Percentiles rank a stretch among this genome's conserved stretches.
phyloP scores from a whole-genome alignment of 2,888 invertebrate genomes.

The Pristionchus arcanus region DNA sequence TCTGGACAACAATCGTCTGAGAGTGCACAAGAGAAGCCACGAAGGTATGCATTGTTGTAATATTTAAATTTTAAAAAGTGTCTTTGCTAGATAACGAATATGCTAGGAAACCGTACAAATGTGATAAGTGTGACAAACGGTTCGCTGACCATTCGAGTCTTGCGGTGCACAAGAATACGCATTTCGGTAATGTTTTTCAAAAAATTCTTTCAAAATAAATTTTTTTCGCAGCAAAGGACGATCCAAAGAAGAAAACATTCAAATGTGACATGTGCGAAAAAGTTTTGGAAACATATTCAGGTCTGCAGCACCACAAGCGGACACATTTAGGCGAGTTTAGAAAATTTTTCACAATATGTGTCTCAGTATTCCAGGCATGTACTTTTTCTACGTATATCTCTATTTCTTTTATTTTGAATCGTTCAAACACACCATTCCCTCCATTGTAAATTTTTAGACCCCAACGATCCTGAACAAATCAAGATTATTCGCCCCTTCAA shows the following conservation, averaged over 20 bases:
- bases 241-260: neutral
- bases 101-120: neutral
- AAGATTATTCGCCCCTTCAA: too few relatives aligned
- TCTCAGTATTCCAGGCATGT: too few relatives aligned
- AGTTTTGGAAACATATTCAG: neutral
- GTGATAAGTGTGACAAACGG: neutral
- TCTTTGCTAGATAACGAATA: neutral
- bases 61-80: too few relatives aligned
- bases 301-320: neutral
- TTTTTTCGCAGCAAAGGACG: neutral
- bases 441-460: too few relatives aligned
- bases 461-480: too few relatives aligned
- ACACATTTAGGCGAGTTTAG: neutral
- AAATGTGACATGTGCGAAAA: neutral
- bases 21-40: too few relatives aligned
- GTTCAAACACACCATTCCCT: too few relatives aligned
- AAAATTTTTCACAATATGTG: too few relatives aligned
- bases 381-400: too few relatives aligned
- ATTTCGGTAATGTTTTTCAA: neutral
- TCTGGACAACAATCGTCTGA: too few relatives aligned
- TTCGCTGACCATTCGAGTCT: neutral
- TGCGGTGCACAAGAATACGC: neutral
- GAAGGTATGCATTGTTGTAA: too few relatives aligned
- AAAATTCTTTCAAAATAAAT: neutral
- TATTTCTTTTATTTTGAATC: too few relatives aligned